Evolutionary conservation across 2,888 invertebrate species (phyloP), one percentile per base, ranked within the genome.

Genomic region (Euclidia mi): DNA sequence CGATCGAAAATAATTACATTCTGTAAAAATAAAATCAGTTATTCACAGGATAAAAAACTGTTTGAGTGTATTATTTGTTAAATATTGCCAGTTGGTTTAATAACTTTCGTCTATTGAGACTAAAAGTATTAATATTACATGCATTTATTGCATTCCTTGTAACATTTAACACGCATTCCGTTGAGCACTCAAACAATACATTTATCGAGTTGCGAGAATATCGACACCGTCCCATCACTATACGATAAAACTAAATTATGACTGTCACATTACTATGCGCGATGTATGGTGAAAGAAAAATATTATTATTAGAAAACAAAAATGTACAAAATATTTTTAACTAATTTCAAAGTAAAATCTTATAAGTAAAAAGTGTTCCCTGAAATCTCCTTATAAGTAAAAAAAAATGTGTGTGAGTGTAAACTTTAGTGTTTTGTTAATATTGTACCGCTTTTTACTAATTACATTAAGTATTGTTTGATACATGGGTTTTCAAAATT

Each of bases 111-210:
- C 73, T 73, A 73, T 74, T 45, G 58, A 70, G 70, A 65, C 68
- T 76, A 71, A 78, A 76, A 75, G 40, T 49, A 38, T 40, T 72
- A 76, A 62, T 78, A 82, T 68, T 79, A 79, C 92, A 92, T 85
- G 85, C 88, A 89, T 82, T 82, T 82, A 77, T 87, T 85, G 86
- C 92, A 92, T 91, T 90, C 90, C 88, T 83, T 81, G 82, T 78
- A 86, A 90, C 85, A 89, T 87, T 81, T 81, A 91, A 92, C 91
- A 93, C 84, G 88, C 92, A 94, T 92, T 92, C 91, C 91, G 88
- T 92, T 89, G 89, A 85, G 90, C 91, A 92, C 89, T 86, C 87
- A 88, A 89, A 91, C 85, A 82, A 79, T 83, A 83, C 87, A 85
- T 78, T 84, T 80, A 81, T 77, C 66, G 71, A 77, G 76, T 77